Base-by-base conservation (phyloP, 1,140 invertebrate species). In the Elysia chlorotica region DNA sequence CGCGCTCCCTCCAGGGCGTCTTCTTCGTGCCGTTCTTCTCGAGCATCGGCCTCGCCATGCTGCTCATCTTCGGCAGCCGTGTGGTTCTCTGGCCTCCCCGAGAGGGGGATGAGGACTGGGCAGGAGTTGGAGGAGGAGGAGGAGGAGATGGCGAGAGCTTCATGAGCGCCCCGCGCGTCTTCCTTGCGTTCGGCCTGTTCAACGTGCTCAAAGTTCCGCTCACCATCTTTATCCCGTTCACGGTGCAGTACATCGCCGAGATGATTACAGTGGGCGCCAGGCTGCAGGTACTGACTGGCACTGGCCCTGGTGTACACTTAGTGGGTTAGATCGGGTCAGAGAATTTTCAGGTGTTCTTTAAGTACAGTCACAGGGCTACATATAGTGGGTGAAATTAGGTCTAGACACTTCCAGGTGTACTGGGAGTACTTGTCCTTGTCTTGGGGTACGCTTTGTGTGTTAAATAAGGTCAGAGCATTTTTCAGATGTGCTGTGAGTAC, bases 231-330 rank as follows among this genome's bases (percentile, higher is more conserved):
- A 76, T 81, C 10, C 77, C 77, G 23, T 71, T 76, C 54, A 76
- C 76, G 10, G 73, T 83, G 21, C 77, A 79, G 66, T 69, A 85
- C 53, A 78, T 77, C 0, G 79, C 84, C 14, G 86, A 88, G 76
- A 80, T 75, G 38, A 63, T 28, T 21, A 65, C 71, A 63, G 71
- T 56, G n/a, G 33, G 28, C 14, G n/a, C 35, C 21, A 70, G 76
- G 38, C 25, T 74, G 28, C 63, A 67, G 77, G 75, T 75, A n/a
- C n/a, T n/a, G n/a, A n/a, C n/a, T n/a, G n/a, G n/a, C n/a, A n/a
- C n/a, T n/a, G n/a, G n/a, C n/a, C n/a, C n/a, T n/a, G n/a, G n/a
- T n/a, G n/a, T n/a, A n/a, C n/a, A n/a, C n/a, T n/a, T n/a, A n/a
- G n/a, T n/a, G n/a, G n/a, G n/a, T n/a, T n/a, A n/a, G n/a, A n/a